phyloP scores from a whole-genome alignment of 2,797 vertebrate genomes.

The Luscinia megarhynchos region DNA sequence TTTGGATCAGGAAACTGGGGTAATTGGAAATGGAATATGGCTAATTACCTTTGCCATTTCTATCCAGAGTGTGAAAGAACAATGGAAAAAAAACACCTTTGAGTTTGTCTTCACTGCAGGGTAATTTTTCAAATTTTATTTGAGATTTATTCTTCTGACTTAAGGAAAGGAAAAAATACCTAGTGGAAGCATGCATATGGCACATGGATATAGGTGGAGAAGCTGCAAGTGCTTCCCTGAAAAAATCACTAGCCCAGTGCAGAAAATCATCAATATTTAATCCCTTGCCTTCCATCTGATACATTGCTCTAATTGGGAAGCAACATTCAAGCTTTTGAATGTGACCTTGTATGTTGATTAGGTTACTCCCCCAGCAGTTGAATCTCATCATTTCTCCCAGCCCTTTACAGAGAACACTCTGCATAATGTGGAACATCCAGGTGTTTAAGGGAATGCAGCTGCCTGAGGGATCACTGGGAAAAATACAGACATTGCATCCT shows the following conservation, averaged over 20 bases:
- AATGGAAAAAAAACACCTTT: not conserved
- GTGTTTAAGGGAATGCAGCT: slow-evolving; percentile 13
- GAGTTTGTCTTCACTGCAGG: not conserved
- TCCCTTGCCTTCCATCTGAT: not conserved
- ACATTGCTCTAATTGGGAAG: slow-evolving; percentile 36
- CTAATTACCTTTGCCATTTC: not conserved
- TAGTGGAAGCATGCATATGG: not conserved
- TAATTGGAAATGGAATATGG: not conserved
- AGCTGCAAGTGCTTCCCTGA: not conserved
- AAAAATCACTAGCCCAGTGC: not conserved
- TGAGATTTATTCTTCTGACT: not conserved
- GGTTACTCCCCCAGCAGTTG: not conserved
- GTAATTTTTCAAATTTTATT: not conserved
- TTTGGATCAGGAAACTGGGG: not conserved
- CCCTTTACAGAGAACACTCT: not conserved
- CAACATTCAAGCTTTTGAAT: slow-evolving; percentile 18
- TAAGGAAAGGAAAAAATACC: not conserved
- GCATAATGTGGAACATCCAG: slow-evolving; percentile 30
- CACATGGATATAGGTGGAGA: not conserved
- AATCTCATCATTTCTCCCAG: not conserved
- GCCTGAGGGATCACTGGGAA: slow-evolving; percentile 1
- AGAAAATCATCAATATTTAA: slow-evolving; percentile 52
- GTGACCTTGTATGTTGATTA: slow-evolving; percentile 36
- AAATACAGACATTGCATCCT: not conserved
- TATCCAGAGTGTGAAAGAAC: not conserved